Base-by-base conservation (phyloP, 2,113 vertebrate genomes). In the Phyllostomus hastatus region DNA sequence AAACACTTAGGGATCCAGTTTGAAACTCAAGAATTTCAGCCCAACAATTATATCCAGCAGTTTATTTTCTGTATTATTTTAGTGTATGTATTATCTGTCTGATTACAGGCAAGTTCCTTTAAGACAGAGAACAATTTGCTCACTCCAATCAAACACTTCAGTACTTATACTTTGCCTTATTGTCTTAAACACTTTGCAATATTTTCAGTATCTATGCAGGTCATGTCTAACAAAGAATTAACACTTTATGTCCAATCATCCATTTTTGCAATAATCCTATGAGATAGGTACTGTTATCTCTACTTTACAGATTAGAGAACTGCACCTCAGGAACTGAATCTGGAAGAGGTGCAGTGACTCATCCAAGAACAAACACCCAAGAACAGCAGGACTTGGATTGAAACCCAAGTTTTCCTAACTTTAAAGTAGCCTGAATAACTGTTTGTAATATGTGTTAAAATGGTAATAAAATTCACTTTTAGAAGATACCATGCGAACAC, bases 351-450 rank as follows among this genome's bases (percentile, higher is more conserved):
- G 67, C 92, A 89, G 10, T 33, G 85, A 78, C 50, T 93, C 48
- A 19, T 1, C 8, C 76, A 48, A 46, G 24, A 50, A 96, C 31
- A 82, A n/a, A 83, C 4, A 61, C 72, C 43, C 46, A 57, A 46
- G 38, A 96, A 88, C 48, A 20, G 10, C 11, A 94, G 5, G 28
- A 38, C 22, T 57, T 83, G 9, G 16, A 57, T 50, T 66, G 50
- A 90, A 94, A 94, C 24, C 12, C 57, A 76, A 59, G 35, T 61
- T 95, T 90, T 85, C 89, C 54, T 67, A 86, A 93, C 17, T 33
- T 83, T 83, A 89, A 93, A 93, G 52, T 48, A 95, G 57, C 41
- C 52, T 86, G 54, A 83, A 81, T 83, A 92, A 90, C 82, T 75
- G 59, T 93, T 93, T 87, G 31, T 48, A 61, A 70, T 54, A 48